Evolutionary conservation across 2,113 vertebrate genomes (phyloP).

Genomic region (Rhynchomys soricoides): DNA sequence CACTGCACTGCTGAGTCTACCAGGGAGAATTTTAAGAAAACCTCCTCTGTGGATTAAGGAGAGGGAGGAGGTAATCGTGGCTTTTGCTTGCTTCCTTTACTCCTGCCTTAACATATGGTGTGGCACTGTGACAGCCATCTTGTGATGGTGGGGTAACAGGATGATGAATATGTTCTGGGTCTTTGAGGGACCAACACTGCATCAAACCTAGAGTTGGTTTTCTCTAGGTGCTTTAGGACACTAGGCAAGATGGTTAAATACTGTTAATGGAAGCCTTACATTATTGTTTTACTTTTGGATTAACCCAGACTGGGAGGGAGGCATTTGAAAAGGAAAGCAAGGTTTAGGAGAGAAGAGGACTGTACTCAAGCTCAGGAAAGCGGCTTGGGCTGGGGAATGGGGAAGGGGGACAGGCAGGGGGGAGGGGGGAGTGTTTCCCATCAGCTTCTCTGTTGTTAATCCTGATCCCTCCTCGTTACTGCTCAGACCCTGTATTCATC

Average conservation of each 20-base stretch:
- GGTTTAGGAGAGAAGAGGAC: background rate
- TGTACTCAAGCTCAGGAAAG: background rate
- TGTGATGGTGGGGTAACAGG: background rate
- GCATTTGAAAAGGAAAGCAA: background rate
- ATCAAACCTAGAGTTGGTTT: background rate
- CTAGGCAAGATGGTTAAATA: background rate
- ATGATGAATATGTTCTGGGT: background rate
- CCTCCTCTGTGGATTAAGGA: background rate
- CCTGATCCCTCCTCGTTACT: background rate
- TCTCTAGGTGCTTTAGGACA: background rate
- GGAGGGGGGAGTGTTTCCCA: background rate
- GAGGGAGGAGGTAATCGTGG: background rate
- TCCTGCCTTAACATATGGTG: background rate
- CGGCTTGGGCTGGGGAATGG: background rate
- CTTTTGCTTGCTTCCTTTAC: background rate
- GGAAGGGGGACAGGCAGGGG: no score
- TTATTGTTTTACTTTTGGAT: background rate
- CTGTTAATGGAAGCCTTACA: background rate
- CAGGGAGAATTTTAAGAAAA: background rate
- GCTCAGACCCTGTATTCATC: background rate
- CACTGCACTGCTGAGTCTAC: background rate
- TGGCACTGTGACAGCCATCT: background rate
- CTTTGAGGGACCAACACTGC: background rate
- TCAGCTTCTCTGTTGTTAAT: background rate
- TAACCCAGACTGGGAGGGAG: background rate